Base-by-base conservation (phyloP, 2,113 vertebrate species). In the Grammomys surdaster region DNA sequence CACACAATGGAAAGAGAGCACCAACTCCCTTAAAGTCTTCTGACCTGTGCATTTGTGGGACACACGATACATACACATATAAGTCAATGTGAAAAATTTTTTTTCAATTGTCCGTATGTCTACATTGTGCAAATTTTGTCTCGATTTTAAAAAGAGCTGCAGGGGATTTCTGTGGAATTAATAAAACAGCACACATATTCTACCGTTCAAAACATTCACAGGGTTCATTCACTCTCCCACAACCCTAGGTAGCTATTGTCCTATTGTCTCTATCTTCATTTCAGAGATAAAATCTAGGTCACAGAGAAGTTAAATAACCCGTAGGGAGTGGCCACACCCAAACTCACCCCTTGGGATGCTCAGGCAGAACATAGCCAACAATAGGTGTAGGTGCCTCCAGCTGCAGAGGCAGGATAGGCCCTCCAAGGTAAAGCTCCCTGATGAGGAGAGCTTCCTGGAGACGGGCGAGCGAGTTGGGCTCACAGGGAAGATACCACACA, bases 391-490 rank as follows among this genome's bases (percentile, higher is more conserved):
- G 7, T 10, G 3, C 43, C 65, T 77, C 87, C 88, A 73, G 73
- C 22, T 24, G 2, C 13, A 31, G 69, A 54, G 17, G 70, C 33
- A 81, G 33, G 36, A n/a, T 3, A 72, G 17, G n/a, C 31, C 63
- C 36, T 82, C 51, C 72, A 3, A 14, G 48, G 33, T 6, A 36
- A 46, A 60, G 54, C 8, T 43, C 33, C 36, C 48, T 2, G n/a
- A 10, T 14, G 0, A n/a, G 17, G 8, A 0, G 43, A 24, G 51
- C 1, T 75, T 36, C 20, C 40, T 2, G 46, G 48, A 78, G 12
- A 7, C 54, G 5, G 31, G 58, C 12, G 6, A 26, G 33, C 67
- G 0, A 13, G 40, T 2, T 14, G 0, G 6, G 58, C 1, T 13
- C 43, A 63, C 54, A 4, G 0, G 1, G 9, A 67, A 69, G 85